A percentile compares a stretch with the other conserved stretches of the same genome.
These are phyloP conservation scores for Saccopteryx bilineata DNA, from an alignment of 2,113 vertebrate genomes.

Conservation along the genomic window DNA sequence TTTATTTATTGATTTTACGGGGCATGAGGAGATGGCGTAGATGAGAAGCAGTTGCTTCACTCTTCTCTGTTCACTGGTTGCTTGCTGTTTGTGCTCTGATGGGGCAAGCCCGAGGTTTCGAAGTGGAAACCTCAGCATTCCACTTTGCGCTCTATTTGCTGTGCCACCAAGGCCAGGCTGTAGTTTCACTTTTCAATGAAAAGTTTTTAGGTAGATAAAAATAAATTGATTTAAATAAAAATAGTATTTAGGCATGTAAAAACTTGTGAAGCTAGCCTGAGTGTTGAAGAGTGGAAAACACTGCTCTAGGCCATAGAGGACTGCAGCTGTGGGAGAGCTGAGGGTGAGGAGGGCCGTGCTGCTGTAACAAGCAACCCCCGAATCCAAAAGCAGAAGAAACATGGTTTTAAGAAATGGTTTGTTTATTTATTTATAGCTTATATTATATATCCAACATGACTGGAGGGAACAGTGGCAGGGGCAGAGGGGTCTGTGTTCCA, in stretches of 20 bases:
- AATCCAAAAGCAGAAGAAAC: neutral
- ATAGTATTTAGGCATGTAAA: neutral
- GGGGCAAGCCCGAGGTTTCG: too few species aligned
- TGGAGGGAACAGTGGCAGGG: neutral
- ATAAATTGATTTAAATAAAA: neutral
- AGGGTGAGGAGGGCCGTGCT: neutral
- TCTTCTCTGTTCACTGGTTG: too few species aligned
- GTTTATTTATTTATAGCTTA: neutral
- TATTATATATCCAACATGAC: neutral
- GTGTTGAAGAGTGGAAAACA: neutral
- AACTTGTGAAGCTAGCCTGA: neutral
- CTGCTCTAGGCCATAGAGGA: neutral
- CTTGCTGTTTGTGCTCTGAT: too few species aligned
- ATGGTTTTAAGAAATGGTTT: neutral
- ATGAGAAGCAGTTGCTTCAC: too few species aligned
- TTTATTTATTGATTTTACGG: too few species aligned
- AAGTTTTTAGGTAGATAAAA: neutral
- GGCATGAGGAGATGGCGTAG: too few species aligned
- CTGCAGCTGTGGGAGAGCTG: neutral
- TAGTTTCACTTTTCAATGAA: slow-evolving; percentile 29
- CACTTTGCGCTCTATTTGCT: too few species aligned
- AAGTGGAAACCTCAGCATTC: too few species aligned
- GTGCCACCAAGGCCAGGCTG: too few species aligned
- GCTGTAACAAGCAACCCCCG: neutral
- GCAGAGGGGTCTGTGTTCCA: neutral